Evolutionary conservation across 2,113 vertebrate genomes (phyloP), one percentile per base, ranked within the genome.

Genomic region (Synchiropus splendidus): DNA sequence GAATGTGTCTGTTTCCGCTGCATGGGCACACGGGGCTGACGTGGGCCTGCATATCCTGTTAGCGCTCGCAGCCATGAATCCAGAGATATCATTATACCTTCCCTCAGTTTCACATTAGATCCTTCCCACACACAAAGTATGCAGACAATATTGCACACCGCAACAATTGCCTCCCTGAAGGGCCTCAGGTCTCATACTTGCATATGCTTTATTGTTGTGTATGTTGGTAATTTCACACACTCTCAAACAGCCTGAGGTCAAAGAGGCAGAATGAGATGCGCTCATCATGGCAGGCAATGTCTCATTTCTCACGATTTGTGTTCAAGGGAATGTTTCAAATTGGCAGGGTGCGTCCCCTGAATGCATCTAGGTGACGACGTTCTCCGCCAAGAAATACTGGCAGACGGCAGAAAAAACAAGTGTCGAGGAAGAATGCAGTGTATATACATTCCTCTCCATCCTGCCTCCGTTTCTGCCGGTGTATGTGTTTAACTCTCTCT

Each of bases 171-270:
- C 6, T 43, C 14, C 33, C n/a, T 39, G 16, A 5, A 9, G 56
- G 34, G 64, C 70, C 54, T 2, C 11, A 9, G 54, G 61, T 53
- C 41, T 54, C 15, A 8, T 38, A 31, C 17, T 39, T 27, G 18
- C 32, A 17, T 57, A 16, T 66, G 45, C 1, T 15, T 45, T 21
- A 48, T 55, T 48, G 45, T 31, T n/a, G 33, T n/a, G 47, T 36
- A 16, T 51, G 18, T 58, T 64, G 39, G 56, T 70, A 49, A 66
- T 64, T 71, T 67, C 45, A 71, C 61, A 54, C 67, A n/a, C 41
- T 21, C 39, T 42, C 59, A 39, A 12, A 30, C 14, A 36, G 54
- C 53, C 44, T 42, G 34, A 45, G 48, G 45, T 42, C 6, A 48
- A 49, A 45, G 2, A 10, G n/a, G 12, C 36, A 14, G 51, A n/a